Evolutionary conservation across 2,113 vertebrate genomes (phyloP), one percentile per base, ranked within the genome.

Genomic region (Rhinogobius similis): DNA sequence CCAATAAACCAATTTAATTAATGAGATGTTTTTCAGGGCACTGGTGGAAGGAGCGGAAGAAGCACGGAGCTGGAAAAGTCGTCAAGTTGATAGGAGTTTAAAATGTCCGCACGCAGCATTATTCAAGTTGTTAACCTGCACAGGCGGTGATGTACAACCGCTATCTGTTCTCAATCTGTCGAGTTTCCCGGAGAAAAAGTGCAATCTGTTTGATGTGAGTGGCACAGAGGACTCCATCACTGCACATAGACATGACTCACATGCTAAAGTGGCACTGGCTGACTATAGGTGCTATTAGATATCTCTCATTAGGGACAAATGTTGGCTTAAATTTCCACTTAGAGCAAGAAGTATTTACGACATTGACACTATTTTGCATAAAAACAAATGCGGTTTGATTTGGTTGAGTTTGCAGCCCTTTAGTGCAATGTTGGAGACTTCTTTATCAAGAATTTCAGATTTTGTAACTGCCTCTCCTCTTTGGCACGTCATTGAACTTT

Each of bases 1-100:
- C 84, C 93, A 94, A 95, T 95, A 93, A 94, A 94, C 81, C 79
- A 81, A 90, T 85, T 89, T 86, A 29, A 81, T 84, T 72, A 78
- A 86, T 63, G 18, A 2, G 62, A 64, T 14, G 44, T 36, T 73
- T 68, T 71, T 43, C 12, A 23, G 10, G 12, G 10, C 12, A 4
- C 24, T 26, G 67, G 39, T 68, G 72, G 29, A 61, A 61, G 32
- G 29, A 36, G 58, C 58, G 5, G 18, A 4, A 1, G 29, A 36
- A 38, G 58, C 58, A 38, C 58, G 27, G 18, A 69, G 76, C 70
- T 36, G 7, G 43, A 18, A 62, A 41, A 21, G 52, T 24, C 86
- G 74, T 82, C 2, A 9, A 62, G 82, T 68, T 62, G 41, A 78
- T 81, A 39, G 65, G 71, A 13, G n/a, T 36, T 64, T 11, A 14